phyloP scores from a whole-genome alignment of 1,140 invertebrate genomes.

The Aphelenchoides besseyi region DNA sequence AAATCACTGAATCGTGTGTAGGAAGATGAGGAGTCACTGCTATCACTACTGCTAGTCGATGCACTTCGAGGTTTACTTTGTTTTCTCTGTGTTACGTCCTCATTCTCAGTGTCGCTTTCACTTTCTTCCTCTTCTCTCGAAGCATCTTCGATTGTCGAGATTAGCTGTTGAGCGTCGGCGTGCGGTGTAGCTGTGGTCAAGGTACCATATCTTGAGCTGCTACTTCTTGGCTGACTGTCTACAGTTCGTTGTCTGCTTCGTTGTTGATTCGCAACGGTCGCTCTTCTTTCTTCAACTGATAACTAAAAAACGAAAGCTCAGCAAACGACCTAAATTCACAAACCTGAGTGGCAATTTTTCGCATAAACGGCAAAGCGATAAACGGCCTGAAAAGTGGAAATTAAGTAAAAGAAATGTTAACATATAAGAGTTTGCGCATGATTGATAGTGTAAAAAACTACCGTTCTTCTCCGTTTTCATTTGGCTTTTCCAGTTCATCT shows the following conservation, averaged over 20 bases:
- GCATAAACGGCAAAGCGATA: constrained; percentile 58
- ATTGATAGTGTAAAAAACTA: not conserved
- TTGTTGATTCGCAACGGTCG: not conserved
- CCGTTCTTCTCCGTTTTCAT: not conserved
- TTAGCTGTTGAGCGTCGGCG: constrained; percentile 3
- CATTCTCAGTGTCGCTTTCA: not conserved
- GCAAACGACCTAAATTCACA: too few species aligned
- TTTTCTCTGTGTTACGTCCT: not conserved
- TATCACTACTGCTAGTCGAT: constrained; percentile 28
- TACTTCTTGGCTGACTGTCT: not conserved
- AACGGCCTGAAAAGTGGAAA: constrained; percentile 46
- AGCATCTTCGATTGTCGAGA: constrained; percentile 21
- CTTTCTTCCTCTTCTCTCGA: not conserved
- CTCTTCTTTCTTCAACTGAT: constrained; percentile 24
- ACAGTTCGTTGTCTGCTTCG: constrained; percentile 21
- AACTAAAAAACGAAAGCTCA: constrained; percentile 1
- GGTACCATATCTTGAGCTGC: constrained; percentile 20
- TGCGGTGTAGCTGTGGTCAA: not conserved
- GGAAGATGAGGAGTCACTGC: constrained; percentile 36
- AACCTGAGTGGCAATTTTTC: constrained; percentile 55
- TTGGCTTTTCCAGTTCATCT: not conserved
- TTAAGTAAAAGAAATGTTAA: too few species aligned
- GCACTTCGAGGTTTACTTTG: not conserved
- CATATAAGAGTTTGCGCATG: too few species aligned
- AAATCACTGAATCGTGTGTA: constrained; percentile 66